Evolutionary conservation across 2,113 vertebrate genomes (phyloP).

Genomic region (Propithecus coquereli): DNA sequence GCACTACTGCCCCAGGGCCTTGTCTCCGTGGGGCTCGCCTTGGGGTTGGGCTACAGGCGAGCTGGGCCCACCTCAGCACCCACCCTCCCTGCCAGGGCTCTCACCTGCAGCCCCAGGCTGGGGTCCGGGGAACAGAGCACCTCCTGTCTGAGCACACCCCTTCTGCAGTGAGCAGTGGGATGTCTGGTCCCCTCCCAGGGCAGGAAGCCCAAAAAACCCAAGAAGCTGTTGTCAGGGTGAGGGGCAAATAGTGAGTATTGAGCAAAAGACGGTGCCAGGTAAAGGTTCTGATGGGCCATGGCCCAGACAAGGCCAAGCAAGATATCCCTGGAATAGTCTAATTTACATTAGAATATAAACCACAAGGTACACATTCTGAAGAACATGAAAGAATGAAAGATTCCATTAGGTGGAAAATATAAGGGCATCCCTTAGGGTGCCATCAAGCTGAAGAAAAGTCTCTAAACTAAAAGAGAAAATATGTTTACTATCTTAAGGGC

Average conservation of each 20-base stretch:
- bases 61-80: neutral
- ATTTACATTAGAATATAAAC: too few species aligned
- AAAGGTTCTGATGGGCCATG: accelerated
- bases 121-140: neutral
- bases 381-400: neutral
- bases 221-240: neutral
- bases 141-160: neutral
- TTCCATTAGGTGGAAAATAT: neutral
- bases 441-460: neutral
- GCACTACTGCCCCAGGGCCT: too few species aligned
- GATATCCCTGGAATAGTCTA: too few species aligned
- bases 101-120: neutral
- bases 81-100: neutral
- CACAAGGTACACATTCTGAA: accelerated
- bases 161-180: neutral
- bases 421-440: neutral
- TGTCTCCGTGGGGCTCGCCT: too few species aligned
- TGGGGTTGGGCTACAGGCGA: neutral
- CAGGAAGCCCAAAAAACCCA: neutral
- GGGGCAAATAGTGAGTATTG: neutral
- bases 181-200: neutral
- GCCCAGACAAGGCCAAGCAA: neutral
- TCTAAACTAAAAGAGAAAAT: neutral
- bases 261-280: neutral
- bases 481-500: neutral